Base-by-base conservation (phyloP, 2,888 invertebrate species). In the Nomada ferruginata region DNA sequence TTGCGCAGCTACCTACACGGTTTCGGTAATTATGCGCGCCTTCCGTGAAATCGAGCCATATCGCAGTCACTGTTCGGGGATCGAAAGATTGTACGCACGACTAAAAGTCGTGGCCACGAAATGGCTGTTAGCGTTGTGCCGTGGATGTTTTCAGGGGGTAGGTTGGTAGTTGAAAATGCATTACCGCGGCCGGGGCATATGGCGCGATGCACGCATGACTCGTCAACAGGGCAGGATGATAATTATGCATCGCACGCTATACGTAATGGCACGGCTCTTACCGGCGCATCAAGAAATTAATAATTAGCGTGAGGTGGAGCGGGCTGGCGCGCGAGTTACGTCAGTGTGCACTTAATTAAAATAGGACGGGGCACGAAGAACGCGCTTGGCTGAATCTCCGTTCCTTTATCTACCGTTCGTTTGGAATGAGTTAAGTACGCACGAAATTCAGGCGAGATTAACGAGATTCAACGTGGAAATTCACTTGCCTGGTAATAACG, bases 221-320 rank as follows among this genome's bases (percentile, higher is more conserved):
- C 93, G 91, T 91, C 92, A 92, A 90, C 92, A 87, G 87, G 86
- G 90, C 89, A 86, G 85, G 72, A 85, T 88, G 90, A 93, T 93
- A 93, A 93, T 93, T 93, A 93, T 93, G 93, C 93, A 92, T 92
- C 91, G 92, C 92, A 91, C 92, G 92, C 92, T 90, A 93, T 90
- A 89, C 90, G 89, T 92, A 93, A 93, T 92, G 90, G 91, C 90
- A 86, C 87, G 85, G 89, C 91, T 93, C 91, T 92, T 92, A 91
- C 87, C 82, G 87, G 87, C 91, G 90, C 93, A 93, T 93, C 93
- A 93, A 92, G 93, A 93, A 93, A 93, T 93, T 93, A 93, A 93
- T 93, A 93, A 93, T 93, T 92, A 93, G 91, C 89, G 86, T 87
- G 89, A 91, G 91, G 89, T 85, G 87, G 86, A 84, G 84, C 84